A percentile compares a stretch with the other conserved stretches of the same genome.
phyloP scores from a whole-genome alignment of 1,140 invertebrate species.

The Drosophila prosaltans region DNA sequence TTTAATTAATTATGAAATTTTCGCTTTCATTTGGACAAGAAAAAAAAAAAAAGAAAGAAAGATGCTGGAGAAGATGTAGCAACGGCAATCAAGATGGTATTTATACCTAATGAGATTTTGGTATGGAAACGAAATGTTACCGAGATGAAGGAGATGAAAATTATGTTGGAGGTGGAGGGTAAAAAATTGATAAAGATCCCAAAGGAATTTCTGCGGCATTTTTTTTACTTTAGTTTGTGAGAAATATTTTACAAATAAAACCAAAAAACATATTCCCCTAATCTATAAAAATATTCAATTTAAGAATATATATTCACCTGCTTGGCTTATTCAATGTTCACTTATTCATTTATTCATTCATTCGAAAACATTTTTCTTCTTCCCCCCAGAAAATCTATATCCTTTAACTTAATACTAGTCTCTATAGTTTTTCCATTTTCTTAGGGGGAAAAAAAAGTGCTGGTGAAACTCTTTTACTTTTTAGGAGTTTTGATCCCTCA shows the following conservation, averaged over 20 bases:
- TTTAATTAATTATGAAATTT: conserved; percentile 78
- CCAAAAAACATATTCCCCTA: not conserved
- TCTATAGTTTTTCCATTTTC: conserved; percentile 3
- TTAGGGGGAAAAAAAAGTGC: not conserved
- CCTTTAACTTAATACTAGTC: too few species aligned
- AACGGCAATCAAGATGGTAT: conserved; percentile 59
- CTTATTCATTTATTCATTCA: conserved; percentile 9
- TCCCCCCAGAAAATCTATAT: not conserved
- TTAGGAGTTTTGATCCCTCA: conserved; percentile 41
- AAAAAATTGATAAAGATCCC: conserved; percentile 6
- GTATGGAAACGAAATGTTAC: conserved; percentile 23
- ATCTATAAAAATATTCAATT: not conserved
- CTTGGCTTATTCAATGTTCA: not conserved
- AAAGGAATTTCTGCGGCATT: conserved; percentile 1
- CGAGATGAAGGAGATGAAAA: not conserved
- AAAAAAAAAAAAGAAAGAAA: conserved; percentile 22
- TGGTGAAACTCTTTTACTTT: conserved; percentile 42
- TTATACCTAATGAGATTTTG: conserved; percentile 55
- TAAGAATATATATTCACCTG: too few species aligned
- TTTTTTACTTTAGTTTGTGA: not conserved
- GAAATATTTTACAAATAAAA: not conserved
- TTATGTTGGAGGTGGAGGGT: not conserved
- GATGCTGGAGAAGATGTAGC: conserved; percentile 30
- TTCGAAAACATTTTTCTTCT: not conserved
- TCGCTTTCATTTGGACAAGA: conserved; percentile 39